Evolutionary conservation across 2,113 vertebrate genomes (phyloP).

Genomic region (Syngnathoides biaculeatus): DNA sequence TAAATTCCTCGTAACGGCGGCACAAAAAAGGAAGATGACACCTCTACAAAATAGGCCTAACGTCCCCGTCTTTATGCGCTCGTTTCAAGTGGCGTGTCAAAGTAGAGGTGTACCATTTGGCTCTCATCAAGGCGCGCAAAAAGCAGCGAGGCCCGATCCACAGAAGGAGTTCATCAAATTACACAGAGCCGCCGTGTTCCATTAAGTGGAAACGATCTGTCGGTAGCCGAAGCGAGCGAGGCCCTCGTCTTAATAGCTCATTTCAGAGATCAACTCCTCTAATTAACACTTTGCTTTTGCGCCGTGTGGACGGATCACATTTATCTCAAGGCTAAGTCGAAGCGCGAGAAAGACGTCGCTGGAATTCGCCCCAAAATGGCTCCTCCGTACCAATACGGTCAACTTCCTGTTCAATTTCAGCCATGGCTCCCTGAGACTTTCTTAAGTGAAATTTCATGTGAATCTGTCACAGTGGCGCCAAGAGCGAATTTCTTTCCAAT

Average conservation of each 20-base stretch:
- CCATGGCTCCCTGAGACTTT: no score
- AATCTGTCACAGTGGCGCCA: no score
- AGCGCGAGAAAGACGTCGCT: background rate
- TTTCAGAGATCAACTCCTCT: slow-evolving; percentile 37
- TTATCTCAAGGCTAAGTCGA: background rate
- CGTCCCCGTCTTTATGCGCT: background rate
- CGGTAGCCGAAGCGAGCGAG: slow-evolving; percentile 17
- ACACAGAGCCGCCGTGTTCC: slow-evolving; percentile 28
- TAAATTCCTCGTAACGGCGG: background rate
- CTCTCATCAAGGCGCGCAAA: slow-evolving; percentile 28
- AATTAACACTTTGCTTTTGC: slow-evolving; percentile 12
- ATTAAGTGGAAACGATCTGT: slow-evolving; percentile 40
- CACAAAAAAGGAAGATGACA: background rate
- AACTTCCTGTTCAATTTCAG: no score
- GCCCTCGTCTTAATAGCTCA: slow-evolving; percentile 36
- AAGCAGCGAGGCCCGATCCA: slow-evolving; percentile 20
- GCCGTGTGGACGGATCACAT: background rate
- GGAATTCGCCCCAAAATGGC: no score
- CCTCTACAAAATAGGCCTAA: background rate
- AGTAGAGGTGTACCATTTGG: slow-evolving; percentile 29
- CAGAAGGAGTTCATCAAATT: slow-evolving; percentile 26
- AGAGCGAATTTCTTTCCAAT: no score
- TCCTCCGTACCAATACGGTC: no score
- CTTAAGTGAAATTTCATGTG: no score
- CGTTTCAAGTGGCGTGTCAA: slow-evolving; percentile 17